Percentiles rank a stretch among this genome's conserved stretches.
Conservation (phyloP, 1,140 invertebrate species). For the Anastatus disparis region DNA sequence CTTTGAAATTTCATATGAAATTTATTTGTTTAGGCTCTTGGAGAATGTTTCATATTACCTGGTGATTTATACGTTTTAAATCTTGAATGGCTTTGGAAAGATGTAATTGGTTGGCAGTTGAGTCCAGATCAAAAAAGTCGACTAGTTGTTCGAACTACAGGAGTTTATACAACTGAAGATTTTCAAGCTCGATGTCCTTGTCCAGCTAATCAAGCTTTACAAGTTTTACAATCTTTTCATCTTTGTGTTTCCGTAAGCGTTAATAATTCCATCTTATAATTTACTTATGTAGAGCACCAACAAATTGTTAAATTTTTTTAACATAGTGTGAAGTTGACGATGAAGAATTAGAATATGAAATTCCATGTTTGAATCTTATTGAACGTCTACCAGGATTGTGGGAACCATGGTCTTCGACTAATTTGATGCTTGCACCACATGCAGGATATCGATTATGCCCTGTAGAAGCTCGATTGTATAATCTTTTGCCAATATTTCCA, state of each 20-base stretch:
- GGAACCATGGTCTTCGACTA: constrained; percentile 74
- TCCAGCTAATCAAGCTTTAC: constrained; percentile 77
- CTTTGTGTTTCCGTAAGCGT: constrained; percentile 74
- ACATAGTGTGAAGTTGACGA: constrained; percentile 80
- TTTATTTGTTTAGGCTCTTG: constrained; percentile 52
- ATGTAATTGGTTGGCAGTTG: constrained; percentile 79
- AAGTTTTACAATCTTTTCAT: constrained; percentile 76
- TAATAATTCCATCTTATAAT: constrained; percentile 1
- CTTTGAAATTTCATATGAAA: background rate
- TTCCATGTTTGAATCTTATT: constrained; percentile 82
- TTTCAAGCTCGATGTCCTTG: constrained; percentile 81
- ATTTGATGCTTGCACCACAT: constrained; percentile 70
- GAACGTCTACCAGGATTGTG: constrained; percentile 80
- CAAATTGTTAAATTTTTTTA: constrained; percentile 36
- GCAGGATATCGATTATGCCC: constrained; percentile 75
- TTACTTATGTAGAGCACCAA: background rate
- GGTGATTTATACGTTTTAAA: constrained; percentile 79
- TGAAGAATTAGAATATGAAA: constrained; percentile 81
- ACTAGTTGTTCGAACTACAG: constrained; percentile 74
- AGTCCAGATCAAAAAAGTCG: constrained; percentile 74
- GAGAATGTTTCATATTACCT: constrained; percentile 62
- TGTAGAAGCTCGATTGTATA: constrained; percentile 69
- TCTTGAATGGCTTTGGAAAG: constrained; percentile 79
- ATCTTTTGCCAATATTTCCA: constrained; percentile 76
- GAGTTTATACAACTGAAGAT: constrained; percentile 82